A percentile compares a stretch with the other conserved stretches of the same genome.
phyloP scores from a whole-genome alignment of 2,888 invertebrate species.

The Zhuqinia jingwanae region DNA sequence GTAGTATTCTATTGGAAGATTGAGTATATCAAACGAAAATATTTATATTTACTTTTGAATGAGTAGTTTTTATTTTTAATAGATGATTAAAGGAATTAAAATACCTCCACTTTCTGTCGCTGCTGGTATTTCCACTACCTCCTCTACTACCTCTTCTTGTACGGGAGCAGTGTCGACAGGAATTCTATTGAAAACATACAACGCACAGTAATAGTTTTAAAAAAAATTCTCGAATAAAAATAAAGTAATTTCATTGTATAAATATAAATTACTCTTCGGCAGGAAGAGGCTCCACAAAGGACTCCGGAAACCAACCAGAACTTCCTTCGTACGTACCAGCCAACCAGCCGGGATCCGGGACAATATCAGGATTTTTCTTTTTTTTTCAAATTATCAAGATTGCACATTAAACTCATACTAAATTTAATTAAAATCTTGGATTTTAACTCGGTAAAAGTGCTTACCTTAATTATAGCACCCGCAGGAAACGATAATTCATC shows the following conservation, averaged over 20 bases:
- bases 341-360: constrained; percentile 97
- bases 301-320: constrained; percentile 98
- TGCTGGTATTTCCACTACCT: background rate
- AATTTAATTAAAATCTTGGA: no score
- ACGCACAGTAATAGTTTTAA: background rate
- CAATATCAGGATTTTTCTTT: constrained; percentile 74
- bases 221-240: background rate
- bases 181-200: background rate
- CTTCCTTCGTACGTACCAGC: constrained; percentile 95
- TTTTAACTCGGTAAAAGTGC: background rate
- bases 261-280: constrained; percentile 64
- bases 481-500: constrained; percentile 97
- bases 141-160: background rate
- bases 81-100: background rate
- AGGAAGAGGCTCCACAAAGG: constrained; percentile 88
- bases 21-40: constrained; percentile 22
- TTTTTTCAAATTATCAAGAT: constrained; percentile 4
- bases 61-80: background rate
- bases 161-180: constrained; percentile 6
- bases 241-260: no score
- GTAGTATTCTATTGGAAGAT: constrained; percentile 85
- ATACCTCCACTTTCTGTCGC: constrained; percentile 22
- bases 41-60: no score
- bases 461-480: constrained; percentile 92
- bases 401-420: background rate